These are phyloP conservation scores for Himalopsyche anomala DNA, from an alignment of 2,888 invertebrate genomes.

Conservation along the genomic window DNA sequence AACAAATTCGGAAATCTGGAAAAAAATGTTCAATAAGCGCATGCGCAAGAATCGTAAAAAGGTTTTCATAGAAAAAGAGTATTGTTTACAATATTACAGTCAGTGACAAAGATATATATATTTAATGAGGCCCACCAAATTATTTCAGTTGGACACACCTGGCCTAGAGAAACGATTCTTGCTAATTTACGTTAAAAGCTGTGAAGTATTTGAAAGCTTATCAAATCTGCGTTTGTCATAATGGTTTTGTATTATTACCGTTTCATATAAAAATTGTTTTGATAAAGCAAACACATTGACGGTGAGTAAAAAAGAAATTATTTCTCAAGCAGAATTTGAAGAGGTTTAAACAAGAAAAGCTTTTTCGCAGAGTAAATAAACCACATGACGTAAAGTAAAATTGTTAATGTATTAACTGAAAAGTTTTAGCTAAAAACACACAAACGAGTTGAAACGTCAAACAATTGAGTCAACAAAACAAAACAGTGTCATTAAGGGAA, in stretches of 20 bases:
- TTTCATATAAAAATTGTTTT: neutral
- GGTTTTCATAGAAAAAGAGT: too few relatives aligned
- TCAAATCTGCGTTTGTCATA: neutral
- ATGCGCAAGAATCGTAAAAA: too few relatives aligned
- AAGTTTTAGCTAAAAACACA: constrained; percentile 35
- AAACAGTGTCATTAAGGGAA: constrained; percentile 41
- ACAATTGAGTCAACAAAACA: constrained; percentile 38
- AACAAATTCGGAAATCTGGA: too few relatives aligned
- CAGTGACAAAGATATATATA: too few relatives aligned
- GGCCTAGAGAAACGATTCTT: too few relatives aligned
- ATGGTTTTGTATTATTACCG: neutral
- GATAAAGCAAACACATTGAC: neutral
- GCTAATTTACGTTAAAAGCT: too few relatives aligned
- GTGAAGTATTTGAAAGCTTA: too few relatives aligned
- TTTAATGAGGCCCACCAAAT: too few relatives aligned
- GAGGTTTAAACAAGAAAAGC: constrained; percentile 19
- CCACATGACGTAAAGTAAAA: constrained; percentile 14
- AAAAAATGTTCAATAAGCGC: too few relatives aligned
- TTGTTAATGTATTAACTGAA: constrained; percentile 27
- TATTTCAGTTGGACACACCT: too few relatives aligned
- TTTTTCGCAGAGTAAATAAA: constrained; percentile 1
- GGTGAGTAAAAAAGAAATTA: neutral
- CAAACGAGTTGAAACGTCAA: constrained; percentile 18
- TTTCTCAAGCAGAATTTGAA: neutral
- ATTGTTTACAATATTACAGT: too few relatives aligned